Evolutionary conservation across 1,140 invertebrate species (phyloP), one percentile per base, ranked within the genome.

Genomic region (Saccostrea cuccullata): DNA sequence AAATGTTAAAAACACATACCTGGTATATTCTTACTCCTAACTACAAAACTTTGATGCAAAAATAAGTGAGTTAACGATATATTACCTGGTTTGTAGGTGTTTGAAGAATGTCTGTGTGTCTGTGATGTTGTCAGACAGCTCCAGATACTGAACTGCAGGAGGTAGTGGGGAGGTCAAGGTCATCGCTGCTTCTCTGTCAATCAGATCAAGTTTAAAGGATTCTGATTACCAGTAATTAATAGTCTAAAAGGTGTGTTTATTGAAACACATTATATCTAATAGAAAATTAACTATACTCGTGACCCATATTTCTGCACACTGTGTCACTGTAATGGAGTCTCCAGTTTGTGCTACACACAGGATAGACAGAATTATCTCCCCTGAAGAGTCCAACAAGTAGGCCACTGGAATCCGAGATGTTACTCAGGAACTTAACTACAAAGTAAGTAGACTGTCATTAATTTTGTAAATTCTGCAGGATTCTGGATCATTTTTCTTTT

Each of bases 261-360:
- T 47, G 47, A 47, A 47, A 8, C 47, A 47, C 47, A 47, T 47
- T 47, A 47, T 47, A 47, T 47, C 9, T 47, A 47, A 8, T 47
- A 47, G 47, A 47, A 47, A 47, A 47, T 47, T 8, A 47, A 9
- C 6, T 47, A 8, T 47, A 47, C 88, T 36, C 82, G n/a, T 86
- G 56, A 13, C 88, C 88, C 55, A 86, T 55, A 6, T 67, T 26
- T 17, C 70, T 77, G 47, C 88, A 89, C 17, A 86, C 73, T 40
- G n/a, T 30, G 47, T 89, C 85, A 89, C 85, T 86, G 15, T 64
- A 58, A 20, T 40, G 23, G 82, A n/a, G 30, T 36, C 55, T 83
- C 88, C 88, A 89, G 85, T 89, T 26, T 11, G 77, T 86, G 36
- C 77, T 89, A 73, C 88, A 89, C 4, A 89, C 64, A 70, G 47